Evolutionary conservation across 2,888 invertebrate genomes (phyloP), one percentile per base, ranked within the genome.

Genomic region (Monopis laevigella): DNA sequence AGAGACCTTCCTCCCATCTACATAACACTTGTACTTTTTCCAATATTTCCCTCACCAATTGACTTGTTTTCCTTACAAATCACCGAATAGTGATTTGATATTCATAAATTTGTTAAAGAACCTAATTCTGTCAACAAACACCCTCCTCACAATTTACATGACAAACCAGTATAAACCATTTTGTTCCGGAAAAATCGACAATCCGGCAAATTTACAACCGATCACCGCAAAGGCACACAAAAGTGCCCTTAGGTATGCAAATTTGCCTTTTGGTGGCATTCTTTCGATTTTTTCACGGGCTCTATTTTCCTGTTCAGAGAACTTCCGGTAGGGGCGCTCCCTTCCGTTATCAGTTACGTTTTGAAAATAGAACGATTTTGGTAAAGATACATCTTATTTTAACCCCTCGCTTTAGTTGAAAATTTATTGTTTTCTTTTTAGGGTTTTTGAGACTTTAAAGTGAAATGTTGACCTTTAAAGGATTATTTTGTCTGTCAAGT

Each of bases 131-230:
- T 24, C 24, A 24, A 24, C 24, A 24, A 24, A 24, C 6, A 24
- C 24, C 24, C 24, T 10, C 13, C 34, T 13, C 16, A 17, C n/a
- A 21, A 36, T 36, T 36, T 36, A 6, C 36, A 36, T 36, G 21
- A 36, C 36, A 36, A 36, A 36, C 19, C 36, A 21, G 36, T 36
- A 36, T 36, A 36, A 36, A 36, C 19, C 36, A 36, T 36, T 36
- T 19, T 36, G n/a, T 36, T 36, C 36, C 36, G 36, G 62, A 64
- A 59, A 67, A 65, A 75, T 75, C 66, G 77, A 64, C 77, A 73
- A 74, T 74, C 73, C 66, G 72, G 73, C 75, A 75, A 77, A 77
- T 74, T 72, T 66, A 68, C 70, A 70, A 67, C 65, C 70, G 73
- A 75, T 74, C 69, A 62, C 55, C 55, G 62, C 53, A 62, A 66